Base-by-base conservation (phyloP, 2,888 invertebrate genomes). In the Acanthococcus lagerstroemiae region DNA sequence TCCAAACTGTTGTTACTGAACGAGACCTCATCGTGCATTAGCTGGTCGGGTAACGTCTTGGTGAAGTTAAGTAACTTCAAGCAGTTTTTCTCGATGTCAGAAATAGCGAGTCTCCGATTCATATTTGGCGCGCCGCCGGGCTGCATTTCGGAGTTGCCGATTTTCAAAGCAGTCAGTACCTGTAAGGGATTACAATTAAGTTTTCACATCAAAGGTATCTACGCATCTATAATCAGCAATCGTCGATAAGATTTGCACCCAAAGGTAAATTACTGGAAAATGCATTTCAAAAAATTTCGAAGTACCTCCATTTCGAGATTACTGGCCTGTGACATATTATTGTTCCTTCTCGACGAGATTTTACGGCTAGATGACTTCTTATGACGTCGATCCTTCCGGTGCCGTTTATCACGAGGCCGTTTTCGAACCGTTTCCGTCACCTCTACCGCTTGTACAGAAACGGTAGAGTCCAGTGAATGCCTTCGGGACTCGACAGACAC, bases 391-490 rank as follows among this genome's bases (percentile, higher is more conserved):
- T 22, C 2, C 21, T 66, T 66, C 1, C 55, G 56, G 78, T 63
- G 78, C 77, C 80, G 1, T 84, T 82, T 74, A 88, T 88, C 2
- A 79, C 75, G 67, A 27, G 65, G 67, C 37, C 56, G 58, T 24
- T 61, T 58, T n/a, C 70, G 70, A 3, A 73, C 69, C 3, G 80
- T 81, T 1, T 88, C 87, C 73, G 88, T 89, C 79, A 89, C 81
- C 76, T 90, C 90, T 0, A 89, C 87, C 54, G 90, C 86, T 76
- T 90, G 89, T 0, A 90, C 86, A 0, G 89, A 89, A 55, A 88
- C 80, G 73, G 92, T 91, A 60, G 92, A 92, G 73, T 93, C 93
- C 19, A 90, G 83, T 0, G 92, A 92, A 76, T 91, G 90, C 46
- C 92, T 81, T 7, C 92, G 80, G 17, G 90, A 90, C 75, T 91